Evolutionary conservation across 2,797 vertebrate genomes (phyloP).

Genomic region (Falco concolor): DNA sequence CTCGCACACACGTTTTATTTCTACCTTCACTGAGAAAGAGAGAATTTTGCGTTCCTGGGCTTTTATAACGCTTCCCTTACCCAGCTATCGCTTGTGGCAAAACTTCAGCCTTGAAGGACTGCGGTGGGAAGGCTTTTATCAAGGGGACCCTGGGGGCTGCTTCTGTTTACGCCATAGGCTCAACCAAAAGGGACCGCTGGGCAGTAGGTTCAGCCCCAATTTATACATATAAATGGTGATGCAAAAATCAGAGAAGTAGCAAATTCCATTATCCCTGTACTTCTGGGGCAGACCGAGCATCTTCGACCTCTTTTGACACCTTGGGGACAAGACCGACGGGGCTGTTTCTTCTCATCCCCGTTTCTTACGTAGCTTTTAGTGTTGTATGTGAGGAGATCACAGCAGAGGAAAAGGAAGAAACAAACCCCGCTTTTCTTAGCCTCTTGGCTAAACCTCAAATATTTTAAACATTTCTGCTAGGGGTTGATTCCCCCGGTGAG

Average conservation of each 20-base stretch:
- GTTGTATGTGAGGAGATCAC: not conserved
- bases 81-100: not conserved
- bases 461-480: conserved; percentile 4
- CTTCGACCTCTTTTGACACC: not conserved
- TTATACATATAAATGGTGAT: not conserved
- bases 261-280: not conserved
- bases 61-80: not conserved
- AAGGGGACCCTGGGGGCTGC: not conserved
- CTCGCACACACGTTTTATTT: not conserved
- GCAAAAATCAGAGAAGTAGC: not conserved
- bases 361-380: not conserved
- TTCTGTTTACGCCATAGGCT: not conserved
- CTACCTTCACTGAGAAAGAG: not conserved
- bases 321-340: not conserved
- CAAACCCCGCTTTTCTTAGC: not conserved
- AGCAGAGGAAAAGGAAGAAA: not conserved
- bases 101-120: not conserved
- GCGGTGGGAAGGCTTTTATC: not conserved
- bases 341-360: not conserved
- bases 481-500: not conserved
- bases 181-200: not conserved
- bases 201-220: not conserved
- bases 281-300: not conserved
- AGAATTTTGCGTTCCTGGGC: not conserved
- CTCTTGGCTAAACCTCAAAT: not conserved